These are phyloP conservation scores for Myxocyprinus asiaticus DNA, from an alignment of 2,113 vertebrate species.

Conservation along the genomic window DNA sequence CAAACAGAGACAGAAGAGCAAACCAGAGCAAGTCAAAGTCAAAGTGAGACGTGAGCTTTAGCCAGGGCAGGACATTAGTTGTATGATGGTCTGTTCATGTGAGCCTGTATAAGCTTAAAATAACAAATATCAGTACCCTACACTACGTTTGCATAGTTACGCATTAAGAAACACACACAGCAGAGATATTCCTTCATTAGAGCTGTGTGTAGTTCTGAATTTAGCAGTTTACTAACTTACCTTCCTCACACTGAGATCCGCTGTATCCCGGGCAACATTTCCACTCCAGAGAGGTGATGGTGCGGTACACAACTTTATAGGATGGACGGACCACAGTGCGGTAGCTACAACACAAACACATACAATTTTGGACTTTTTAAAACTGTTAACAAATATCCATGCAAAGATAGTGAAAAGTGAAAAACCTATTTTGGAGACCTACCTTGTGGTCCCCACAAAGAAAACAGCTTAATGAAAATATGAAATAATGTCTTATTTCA, in stretches of 20 bases:
- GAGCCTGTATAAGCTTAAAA: constrained; percentile 11
- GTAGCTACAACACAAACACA: constrained; percentile 78
- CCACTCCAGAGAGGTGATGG: constrained; percentile 88
- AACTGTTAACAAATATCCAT: background rate
- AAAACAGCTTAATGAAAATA: no score
- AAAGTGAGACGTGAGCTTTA: background rate
- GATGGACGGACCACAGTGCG: constrained; percentile 84
- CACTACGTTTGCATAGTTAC: background rate
- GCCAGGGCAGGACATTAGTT: constrained; percentile 1
- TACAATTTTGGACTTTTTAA: no score
- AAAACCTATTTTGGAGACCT: background rate
- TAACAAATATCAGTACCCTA: background rate
- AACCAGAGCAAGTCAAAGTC: constrained; percentile 6
- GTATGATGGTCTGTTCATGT: constrained; percentile 3
- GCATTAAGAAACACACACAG: background rate
- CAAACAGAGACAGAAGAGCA: constrained; percentile 1
- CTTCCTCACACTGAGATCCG: constrained; percentile 84
- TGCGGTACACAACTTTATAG: constrained; percentile 90
- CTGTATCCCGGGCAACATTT: constrained; percentile 88
- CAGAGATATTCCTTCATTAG: background rate
- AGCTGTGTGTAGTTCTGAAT: no score
- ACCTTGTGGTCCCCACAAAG: no score
- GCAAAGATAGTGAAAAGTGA: background rate
- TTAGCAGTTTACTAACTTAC: constrained; percentile 61
- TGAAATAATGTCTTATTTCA: no score